A percentile compares a stretch with the other conserved stretches of the same genome.
Conservation (phyloP, 2,888 invertebrate genomes). For the Lathronympha strigana region DNA sequence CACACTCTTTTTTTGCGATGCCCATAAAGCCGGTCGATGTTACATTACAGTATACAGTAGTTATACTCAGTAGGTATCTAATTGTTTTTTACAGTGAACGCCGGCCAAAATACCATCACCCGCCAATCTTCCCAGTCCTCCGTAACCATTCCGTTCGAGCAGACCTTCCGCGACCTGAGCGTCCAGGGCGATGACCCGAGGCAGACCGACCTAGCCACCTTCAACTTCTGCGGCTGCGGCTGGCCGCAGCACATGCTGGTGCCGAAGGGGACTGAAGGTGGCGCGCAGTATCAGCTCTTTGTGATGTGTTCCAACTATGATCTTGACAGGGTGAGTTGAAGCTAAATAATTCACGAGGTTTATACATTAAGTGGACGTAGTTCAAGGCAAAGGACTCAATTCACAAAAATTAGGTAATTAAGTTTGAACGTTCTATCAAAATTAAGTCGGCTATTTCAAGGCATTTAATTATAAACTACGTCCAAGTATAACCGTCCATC, state of each 20-base stretch:
- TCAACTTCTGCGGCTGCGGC: constrained; percentile 86
- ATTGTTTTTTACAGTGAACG: constrained; percentile 73
- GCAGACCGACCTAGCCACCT: constrained; percentile 57
- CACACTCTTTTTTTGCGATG: too few species aligned
- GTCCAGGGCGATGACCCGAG: constrained; percentile 58
- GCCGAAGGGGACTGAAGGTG: constrained; percentile 77
- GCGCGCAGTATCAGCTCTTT: constrained; percentile 70
- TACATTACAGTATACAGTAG: too few species aligned
- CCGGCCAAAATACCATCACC: constrained; percentile 82
- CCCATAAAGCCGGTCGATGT: too few species aligned
- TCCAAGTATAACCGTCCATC: too few species aligned
- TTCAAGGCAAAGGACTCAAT: too few species aligned
- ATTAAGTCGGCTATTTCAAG: background rate
- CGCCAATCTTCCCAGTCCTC: constrained; percentile 85
- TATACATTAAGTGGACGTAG: too few species aligned
- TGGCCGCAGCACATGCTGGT: constrained; percentile 85
- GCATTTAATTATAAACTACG: too few species aligned
- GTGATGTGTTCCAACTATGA: constrained; percentile 81
- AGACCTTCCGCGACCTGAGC: constrained; percentile 83
- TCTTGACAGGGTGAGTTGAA: constrained; percentile 67
- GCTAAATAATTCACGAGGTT: too few species aligned
- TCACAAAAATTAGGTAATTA: too few species aligned
- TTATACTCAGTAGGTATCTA: background rate
- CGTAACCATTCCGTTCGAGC: constrained; percentile 84
- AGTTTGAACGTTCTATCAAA: background rate